Percentiles rank a stretch among this genome's conserved stretches.
Conservation (phyloP, 2,113 vertebrate species). For the Rhinoderma darwinii region DNA sequence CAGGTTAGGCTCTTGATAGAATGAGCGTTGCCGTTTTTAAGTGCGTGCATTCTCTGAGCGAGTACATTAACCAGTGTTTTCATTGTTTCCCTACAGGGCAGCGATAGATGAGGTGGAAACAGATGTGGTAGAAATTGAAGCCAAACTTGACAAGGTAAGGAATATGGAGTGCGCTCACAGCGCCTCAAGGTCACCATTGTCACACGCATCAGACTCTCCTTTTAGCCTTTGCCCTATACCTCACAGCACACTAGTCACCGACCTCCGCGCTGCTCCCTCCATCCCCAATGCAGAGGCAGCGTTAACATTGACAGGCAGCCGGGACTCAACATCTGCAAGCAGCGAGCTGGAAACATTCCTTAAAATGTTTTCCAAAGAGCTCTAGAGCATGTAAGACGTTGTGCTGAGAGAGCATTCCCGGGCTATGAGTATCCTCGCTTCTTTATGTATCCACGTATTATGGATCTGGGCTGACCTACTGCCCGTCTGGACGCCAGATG, state of each 20-base stretch:
- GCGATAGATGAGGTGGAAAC: slow-evolving; percentile 96
- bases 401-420: slow-evolving; percentile 57
- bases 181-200: slow-evolving; percentile 33
- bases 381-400: slow-evolving; percentile 44
- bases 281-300: not conserved
- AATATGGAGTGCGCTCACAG: not conserved
- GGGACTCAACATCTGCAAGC: slow-evolving; percentile 49
- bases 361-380: slow-evolving; percentile 37
- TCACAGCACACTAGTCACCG: not conserved
- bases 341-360: slow-evolving; percentile 53
- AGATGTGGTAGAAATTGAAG: slow-evolving; percentile 96
- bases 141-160: slow-evolving; percentile 93
- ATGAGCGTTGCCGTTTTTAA: not conserved
- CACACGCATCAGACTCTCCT: not conserved
- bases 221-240: not conserved
- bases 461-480: slow-evolving; percentile 17
- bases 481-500: slow-evolving; percentile 57
- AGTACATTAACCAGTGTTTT: slow-evolving; percentile 15
- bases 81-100: slow-evolving; percentile 79
- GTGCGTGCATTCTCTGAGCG: not conserved
- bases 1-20: not conserved
- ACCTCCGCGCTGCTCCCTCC: not conserved
- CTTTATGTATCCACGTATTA: slow-evolving; percentile 35
- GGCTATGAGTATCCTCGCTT: slow-evolving; percentile 7
- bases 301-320: slow-evolving; percentile 26